Base-by-base conservation (phyloP, 2,797 vertebrate species). In the Protonibea diacanthus region DNA sequence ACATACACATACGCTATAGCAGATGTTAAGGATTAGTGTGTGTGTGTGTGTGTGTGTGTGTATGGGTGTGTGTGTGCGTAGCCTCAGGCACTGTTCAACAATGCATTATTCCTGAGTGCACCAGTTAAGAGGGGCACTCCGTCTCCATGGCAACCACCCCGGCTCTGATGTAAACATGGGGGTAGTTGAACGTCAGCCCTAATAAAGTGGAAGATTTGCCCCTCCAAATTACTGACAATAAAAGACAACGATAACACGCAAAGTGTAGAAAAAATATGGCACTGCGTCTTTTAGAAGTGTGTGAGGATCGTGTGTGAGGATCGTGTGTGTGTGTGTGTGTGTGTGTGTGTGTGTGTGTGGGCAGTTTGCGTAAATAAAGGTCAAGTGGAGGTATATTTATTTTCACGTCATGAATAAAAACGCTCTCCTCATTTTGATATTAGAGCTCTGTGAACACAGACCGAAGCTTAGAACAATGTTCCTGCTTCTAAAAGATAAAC, bases 51-150 rank as follows among this genome's bases (percentile, higher is more conserved):
- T 80, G 82, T 87, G 82, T 88, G 79, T 87, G 84, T 86, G 42
- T 80, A 65, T 44, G 84, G 27, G 84, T 91, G 85, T 89, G 89
- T 91, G 88, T 63, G 90, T 69, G 88, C 47, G 64, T 93, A 91
- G 94, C 93, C 93, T 91, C 89, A 82, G 93, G 94, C 93, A 89
- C 88, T 94, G 91, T 94, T 95, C 92, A 94, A 94, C 93, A 94
- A 95, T 95, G 93, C 92, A 95, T 94, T 94, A 94, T 94, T 94
- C 92, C 93, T 94, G 94, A 94, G 94, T 94, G 93, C 93, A 92
- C 92, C 92, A 92, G 94, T 94, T 94, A 93, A 94, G 93, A 94
- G 93, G 93, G 93, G 91, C 90, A 93, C 94, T 93, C 91, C 93
- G 45, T 94, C 89, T 90, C 92, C 92, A 93, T 94, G 85, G 92